Evolutionary conservation across 2,888 invertebrate species (phyloP).

Genomic region (Phanerotoma sp.): DNA sequence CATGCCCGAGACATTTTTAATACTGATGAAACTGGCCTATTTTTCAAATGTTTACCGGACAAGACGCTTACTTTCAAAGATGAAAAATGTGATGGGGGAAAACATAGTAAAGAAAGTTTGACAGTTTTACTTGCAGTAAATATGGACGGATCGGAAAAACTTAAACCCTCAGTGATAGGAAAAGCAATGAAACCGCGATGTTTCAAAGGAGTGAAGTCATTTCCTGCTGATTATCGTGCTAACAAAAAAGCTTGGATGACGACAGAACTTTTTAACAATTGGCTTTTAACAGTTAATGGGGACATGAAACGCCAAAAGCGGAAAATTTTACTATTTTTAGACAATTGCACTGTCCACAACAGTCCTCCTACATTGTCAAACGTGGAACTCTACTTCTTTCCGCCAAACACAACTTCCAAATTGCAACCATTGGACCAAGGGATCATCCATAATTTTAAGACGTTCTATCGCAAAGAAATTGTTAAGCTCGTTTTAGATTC

Average conservation of each 20-base stretch:
- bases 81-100: conserved; percentile 46
- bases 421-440: not conserved
- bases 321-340: conserved; percentile 44
- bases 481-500: not conserved
- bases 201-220: conserved; percentile 32
- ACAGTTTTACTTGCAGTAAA: conserved; percentile 46
- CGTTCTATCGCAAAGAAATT: not conserved
- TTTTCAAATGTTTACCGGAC: conserved; percentile 38
- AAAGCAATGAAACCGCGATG: conserved; percentile 42
- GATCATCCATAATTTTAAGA: not conserved
- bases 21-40: conserved; percentile 42
- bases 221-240: conserved; percentile 41
- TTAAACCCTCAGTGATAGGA: conserved; percentile 43
- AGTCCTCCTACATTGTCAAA: conserved; percentile 31
- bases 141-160: conserved; percentile 46
- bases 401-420: not conserved
- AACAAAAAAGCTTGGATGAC: conserved; percentile 52
- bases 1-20: conserved; percentile 37
- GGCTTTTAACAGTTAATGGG: conserved; percentile 38
- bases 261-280: conserved; percentile 31
- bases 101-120: conserved; percentile 46
- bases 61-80: conserved; percentile 40
- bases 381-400: conserved; percentile 33
- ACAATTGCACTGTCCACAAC: conserved; percentile 45
- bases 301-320: conserved; percentile 34